phyloP scores from a whole-genome alignment of 23 tunicate species.

The Trididemnum clinides region DNA sequence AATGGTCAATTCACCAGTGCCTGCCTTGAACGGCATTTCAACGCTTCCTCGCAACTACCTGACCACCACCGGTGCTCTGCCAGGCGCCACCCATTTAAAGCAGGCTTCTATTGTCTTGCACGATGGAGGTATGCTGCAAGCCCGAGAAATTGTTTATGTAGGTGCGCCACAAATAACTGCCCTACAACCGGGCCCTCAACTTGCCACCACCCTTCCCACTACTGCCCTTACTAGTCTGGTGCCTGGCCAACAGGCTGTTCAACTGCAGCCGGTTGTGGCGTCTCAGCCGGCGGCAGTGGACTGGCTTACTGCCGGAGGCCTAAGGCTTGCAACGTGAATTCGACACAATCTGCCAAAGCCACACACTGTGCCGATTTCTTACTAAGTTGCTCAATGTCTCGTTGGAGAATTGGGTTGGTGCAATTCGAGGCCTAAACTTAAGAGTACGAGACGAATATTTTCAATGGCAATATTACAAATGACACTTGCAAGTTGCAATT shows the following conservation, averaged over 20 bases:
- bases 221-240: slow-evolving; percentile 18
- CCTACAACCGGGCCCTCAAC: neutral
- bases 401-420: too few species aligned
- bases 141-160: slow-evolving; percentile 69
- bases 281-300: slow-evolving; percentile 17
- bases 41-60: slow-evolving; percentile 11
- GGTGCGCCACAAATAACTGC: slow-evolving; percentile 33
- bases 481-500: too few species aligned
- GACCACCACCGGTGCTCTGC: slow-evolving; percentile 1
- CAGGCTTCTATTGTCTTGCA: slow-evolving; percentile 52
- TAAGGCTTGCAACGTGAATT: slow-evolving; percentile 38
- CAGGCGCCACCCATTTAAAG: slow-evolving; percentile 51
- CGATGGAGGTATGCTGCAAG: slow-evolving; percentile 56
- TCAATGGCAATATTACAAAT: too few species aligned
- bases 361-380: too few species aligned
- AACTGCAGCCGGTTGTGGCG: slow-evolving; percentile 34
- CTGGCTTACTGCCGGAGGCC: slow-evolving; percentile 36
- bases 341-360: neutral
- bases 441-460: too few species aligned
- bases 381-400: too few species aligned
- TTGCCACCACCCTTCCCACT: slow-evolving; percentile 25
- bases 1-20: slow-evolving; percentile 28
- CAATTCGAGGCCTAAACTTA: too few species aligned
- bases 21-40: neutral
- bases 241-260: slow-evolving; percentile 32